Conservation (phyloP, 2,888 invertebrate genomes). For the Cepaea hortensis region DNA sequence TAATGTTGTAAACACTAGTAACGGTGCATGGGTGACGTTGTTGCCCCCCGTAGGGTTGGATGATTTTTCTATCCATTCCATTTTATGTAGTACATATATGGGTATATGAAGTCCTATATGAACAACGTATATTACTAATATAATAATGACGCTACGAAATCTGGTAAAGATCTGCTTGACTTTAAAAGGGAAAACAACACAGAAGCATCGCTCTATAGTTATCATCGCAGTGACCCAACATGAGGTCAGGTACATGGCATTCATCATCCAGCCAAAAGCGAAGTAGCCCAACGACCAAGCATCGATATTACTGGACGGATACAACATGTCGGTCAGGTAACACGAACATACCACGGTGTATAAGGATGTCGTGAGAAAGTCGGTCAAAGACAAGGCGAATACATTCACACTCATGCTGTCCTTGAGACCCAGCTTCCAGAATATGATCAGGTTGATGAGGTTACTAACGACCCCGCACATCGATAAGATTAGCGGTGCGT, state of each 20-base stretch:
- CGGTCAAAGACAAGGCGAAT: background rate
- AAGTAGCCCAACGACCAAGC: background rate
- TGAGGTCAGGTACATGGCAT: background rate
- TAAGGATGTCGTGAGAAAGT: background rate
- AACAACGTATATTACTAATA: background rate
- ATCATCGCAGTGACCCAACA: background rate
- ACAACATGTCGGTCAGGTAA: background rate
- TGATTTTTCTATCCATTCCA: background rate
- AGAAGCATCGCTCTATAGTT: background rate
- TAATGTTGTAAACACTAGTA: background rate
- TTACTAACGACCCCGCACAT: slow-evolving; percentile 21
- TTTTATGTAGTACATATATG: background rate
- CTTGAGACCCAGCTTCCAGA: slow-evolving; percentile 13
- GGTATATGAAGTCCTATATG: slow-evolving; percentile 1
- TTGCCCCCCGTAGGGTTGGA: background rate
- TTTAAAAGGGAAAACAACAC: no score
- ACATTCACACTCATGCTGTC: background rate
- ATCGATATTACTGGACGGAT: background rate
- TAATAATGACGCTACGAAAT: background rate
- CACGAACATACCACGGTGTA: background rate
- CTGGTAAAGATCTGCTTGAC: background rate
- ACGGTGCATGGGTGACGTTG: background rate
- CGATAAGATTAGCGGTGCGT: background rate
- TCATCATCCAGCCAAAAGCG: background rate
- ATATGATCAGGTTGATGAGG: slow-evolving; percentile 33